Base-by-base conservation (phyloP, 2,113 vertebrate genomes). In the Coptodon bakossiorum region DNA sequence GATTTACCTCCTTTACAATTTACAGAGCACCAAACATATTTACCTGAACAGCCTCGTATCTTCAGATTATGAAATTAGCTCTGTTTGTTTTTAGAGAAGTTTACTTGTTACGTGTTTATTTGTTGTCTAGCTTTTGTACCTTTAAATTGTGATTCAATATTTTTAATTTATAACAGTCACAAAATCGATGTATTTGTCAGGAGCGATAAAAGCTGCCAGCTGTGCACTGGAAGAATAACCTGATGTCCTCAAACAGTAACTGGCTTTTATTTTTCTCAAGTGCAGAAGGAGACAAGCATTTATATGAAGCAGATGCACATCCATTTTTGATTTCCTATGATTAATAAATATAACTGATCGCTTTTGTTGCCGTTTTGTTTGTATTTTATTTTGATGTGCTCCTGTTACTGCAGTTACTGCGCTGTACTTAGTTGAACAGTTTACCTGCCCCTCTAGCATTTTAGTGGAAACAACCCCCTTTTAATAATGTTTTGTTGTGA, bases 391-490 rank as follows among this genome's bases (percentile, higher is more conserved):
- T 73, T 6, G 68, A 48, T 48, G 40, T 48, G 36, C 36, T 40
- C 11, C 6, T 71, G 40, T 29, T 76, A 29, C 13, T 45, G 8
- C 40, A 73, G 68, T 29, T 29, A 2, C 13, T 27, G 9, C 0
- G 4, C 43, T 31, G 16, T 29, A 5, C 24, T 48, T 76, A 19
- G 43, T n/a, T 78, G 24, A 31, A 50, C 43, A 50, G 71, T 31
- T 78, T 45, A 24, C 40, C 1, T 45, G 38, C 22, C 22, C 24
- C 43, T 78, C 3, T 31, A 73, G 5, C 38, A 45, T 43, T 73
- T 73, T 73, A 16, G 68, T 27, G 24, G 0, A 29, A 48, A 0
- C 16, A 50, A 19, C 3, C 40, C 0, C 0, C 13, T 73, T 16
- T 73, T 16, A 1, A 73, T 1, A 17, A 29, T 1, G 1, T 48